Conservation (phyloP, 2,888 invertebrate genomes). For the Andrena flavipes region DNA sequence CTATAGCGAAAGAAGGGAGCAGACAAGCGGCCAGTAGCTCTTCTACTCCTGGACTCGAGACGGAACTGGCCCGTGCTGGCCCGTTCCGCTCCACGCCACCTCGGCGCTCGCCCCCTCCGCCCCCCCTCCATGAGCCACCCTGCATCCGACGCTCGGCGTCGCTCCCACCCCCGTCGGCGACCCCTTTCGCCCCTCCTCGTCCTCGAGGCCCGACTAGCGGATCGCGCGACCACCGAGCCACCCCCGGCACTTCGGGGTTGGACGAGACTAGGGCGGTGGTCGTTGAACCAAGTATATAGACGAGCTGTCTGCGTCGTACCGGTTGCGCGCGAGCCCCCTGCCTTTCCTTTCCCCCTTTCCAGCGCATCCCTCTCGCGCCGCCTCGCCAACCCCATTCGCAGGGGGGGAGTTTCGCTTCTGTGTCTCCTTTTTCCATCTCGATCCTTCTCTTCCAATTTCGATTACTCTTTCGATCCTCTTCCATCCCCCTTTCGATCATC, state of each 20-base stretch:
- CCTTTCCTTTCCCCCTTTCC: not conserved
- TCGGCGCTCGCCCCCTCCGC: conserved; percentile 67
- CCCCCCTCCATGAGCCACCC: conserved; percentile 36
- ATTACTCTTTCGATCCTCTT: not conserved
- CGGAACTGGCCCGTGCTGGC: conserved; percentile 82
- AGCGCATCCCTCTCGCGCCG: not conserved
- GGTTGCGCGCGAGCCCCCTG: conserved; percentile 67
- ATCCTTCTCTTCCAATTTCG: not conserved
- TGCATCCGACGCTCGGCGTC: conserved; percentile 16
- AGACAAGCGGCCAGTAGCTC: conserved; percentile 87
- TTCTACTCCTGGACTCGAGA: conserved; percentile 86
- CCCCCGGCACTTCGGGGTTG: conserved; percentile 78
- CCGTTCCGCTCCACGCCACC: conserved; percentile 75
- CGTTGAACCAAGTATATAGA: conserved; percentile 83
- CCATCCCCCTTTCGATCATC: conserved; percentile 6
- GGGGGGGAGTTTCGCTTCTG: not conserved
- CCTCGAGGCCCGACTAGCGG: conserved; percentile 32
- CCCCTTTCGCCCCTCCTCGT: conserved; percentile 75
- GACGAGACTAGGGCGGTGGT: conserved; percentile 84
- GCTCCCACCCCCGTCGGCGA: not conserved
- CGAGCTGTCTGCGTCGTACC: conserved; percentile 80
- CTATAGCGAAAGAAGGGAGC: conserved; percentile 85
- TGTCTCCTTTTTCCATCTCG: not conserved
- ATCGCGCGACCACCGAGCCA: conserved; percentile 58
- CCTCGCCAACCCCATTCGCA: not conserved